Evolutionary conservation across 2,888 invertebrate species (phyloP), one percentile per base, ranked within the genome.

Genomic region (Heliconius hortense): DNA sequence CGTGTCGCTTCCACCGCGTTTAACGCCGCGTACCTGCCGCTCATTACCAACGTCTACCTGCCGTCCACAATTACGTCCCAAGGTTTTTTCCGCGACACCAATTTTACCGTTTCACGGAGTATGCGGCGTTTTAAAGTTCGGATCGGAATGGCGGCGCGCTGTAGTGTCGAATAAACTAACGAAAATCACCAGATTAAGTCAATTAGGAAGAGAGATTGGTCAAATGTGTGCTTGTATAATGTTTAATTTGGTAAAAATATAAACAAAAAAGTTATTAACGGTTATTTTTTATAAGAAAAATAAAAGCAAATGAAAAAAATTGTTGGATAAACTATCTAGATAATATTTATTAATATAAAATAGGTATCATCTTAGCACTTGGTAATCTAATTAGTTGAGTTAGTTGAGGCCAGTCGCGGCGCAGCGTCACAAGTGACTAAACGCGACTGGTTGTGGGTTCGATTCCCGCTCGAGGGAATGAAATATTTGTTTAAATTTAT

Each of bases 11-110:
- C 80, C 71, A 78, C 76, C 35, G 68, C 35, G 26, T 11, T 8
- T 60, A 24, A 24, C 24, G 62, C 76, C 75, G 67, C 76, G 76
- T 79, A 74, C 78, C 77, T 75, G 77, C 48, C 73, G 78, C 77
- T 79, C 80, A 80, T 81, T 81, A 79, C 77, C 62, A 74, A 63
- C 77, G 74, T 73, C 79, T 80, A 80, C 81, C 81, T 80, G 79
- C 79, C 78, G 69, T 76, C 76, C 81, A 79, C 81, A 79, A 79
- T 81, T 81, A 81, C 76, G 73, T 73, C 77, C 78, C 81, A 79
- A 79, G 79, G 78, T 79, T 81, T 81, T 81, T 81, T 81, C 78
- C 79, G 81, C 80, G 80, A 81, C 80, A 80, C 78, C 77, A 78
- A 80, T 78, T 79, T 77, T 73, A 78, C 79, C 79, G 79, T 79